Conservation (phyloP, 2,113 vertebrate species). For the Pygoscelis adeliae region DNA sequence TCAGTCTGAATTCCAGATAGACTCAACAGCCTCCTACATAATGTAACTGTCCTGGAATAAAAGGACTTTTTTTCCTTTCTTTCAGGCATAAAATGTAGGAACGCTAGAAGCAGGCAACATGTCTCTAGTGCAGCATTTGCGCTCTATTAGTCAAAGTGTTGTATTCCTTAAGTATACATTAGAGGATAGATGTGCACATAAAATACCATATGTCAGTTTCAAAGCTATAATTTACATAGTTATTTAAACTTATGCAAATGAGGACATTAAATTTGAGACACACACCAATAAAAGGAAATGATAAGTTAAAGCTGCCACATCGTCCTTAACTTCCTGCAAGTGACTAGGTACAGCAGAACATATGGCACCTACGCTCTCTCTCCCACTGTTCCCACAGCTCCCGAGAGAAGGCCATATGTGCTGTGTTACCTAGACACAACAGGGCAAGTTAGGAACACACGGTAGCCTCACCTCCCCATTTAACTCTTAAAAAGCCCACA, state of each 20-base stretch:
- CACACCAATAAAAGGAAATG: constrained; percentile 71
- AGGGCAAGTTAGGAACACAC: background rate
- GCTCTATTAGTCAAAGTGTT: constrained; percentile 56
- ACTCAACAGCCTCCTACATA: constrained; percentile 40
- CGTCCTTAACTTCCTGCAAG: constrained; percentile 38
- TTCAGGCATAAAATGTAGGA: constrained; percentile 34
- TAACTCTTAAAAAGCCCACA: background rate
- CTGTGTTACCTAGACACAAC: constrained; percentile 31
- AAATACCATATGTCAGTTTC: constrained; percentile 61
- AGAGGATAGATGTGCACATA: constrained; percentile 51
- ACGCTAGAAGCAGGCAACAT: background rate
- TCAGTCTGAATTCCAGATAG: constrained; percentile 30
- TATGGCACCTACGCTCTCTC: constrained; percentile 23
- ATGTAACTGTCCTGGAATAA: constrained; percentile 38
- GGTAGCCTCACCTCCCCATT: background rate
- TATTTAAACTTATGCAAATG: constrained; percentile 76
- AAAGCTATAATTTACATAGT: constrained; percentile 67
- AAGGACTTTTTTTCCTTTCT: background rate
- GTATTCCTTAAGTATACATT: constrained; percentile 61
- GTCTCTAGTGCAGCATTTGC: constrained; percentile 57
- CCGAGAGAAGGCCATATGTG: constrained; percentile 41
- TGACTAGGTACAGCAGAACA: constrained; percentile 41
- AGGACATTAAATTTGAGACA: constrained; percentile 60
- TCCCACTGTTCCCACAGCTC: constrained; percentile 37
- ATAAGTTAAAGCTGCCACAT: constrained; percentile 62